Evolutionary conservation across 1,140 invertebrate species (phyloP).

Genomic region (Hyles vespertilio): DNA sequence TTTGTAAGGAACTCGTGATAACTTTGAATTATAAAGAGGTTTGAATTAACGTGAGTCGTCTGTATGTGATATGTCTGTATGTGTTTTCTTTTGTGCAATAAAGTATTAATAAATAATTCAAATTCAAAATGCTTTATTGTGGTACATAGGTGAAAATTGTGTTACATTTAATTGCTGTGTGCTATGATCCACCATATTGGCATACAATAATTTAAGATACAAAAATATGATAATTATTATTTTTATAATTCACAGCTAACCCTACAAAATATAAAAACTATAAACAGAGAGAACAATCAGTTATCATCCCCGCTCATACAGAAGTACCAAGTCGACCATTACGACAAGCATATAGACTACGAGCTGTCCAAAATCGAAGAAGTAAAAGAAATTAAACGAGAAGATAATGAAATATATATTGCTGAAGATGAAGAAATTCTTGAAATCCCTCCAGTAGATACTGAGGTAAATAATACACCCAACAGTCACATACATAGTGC

Average conservation of each 20-base stretch:
- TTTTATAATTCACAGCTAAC: conserved; percentile 47
- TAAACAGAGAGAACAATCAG: conserved; percentile 34
- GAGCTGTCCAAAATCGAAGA: conserved; percentile 1
- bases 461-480: not conserved
- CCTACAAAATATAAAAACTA: conserved; percentile 32
- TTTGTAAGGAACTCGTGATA: no score
- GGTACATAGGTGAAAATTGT: no score
- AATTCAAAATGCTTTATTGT: no score
- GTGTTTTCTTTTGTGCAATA: no score
- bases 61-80: no score
- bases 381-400: conserved; percentile 20
- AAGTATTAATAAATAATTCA: no score
- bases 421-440: not conserved
- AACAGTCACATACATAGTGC: no score
- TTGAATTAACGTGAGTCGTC: no score
- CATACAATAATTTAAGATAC: conserved; percentile 2
- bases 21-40: no score
- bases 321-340: conserved; percentile 31
- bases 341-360: conserved; percentile 13
- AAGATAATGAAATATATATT: conserved; percentile 22
- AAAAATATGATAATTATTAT: conserved; percentile 2
- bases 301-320: conserved; percentile 25
- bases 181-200: no score
- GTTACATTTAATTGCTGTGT: no score
- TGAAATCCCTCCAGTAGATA: not conserved